Evolutionary conservation across 2,797 vertebrate species (phyloP).

Genomic region (Lophotriccus pileatus): DNA sequence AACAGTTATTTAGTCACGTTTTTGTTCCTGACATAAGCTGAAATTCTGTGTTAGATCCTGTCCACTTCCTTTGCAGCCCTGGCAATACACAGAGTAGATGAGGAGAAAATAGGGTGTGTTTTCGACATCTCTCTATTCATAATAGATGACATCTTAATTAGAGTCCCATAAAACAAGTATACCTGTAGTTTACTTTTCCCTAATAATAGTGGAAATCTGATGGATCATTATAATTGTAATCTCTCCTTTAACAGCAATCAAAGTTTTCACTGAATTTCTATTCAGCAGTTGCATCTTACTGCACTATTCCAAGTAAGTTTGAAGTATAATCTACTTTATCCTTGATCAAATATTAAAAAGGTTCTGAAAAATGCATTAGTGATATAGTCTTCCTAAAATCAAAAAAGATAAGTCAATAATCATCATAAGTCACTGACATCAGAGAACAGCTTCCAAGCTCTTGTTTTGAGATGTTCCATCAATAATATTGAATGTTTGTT

Average conservation of each 20-base stretch:
- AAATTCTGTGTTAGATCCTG: background rate
- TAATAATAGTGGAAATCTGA: background rate
- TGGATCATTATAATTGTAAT: background rate
- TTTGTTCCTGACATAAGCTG: background rate
- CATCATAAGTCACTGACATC: background rate
- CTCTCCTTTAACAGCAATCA: background rate
- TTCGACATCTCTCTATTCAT: background rate
- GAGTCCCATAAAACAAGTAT: background rate
- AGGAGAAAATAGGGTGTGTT: background rate
- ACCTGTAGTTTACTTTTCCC: background rate
- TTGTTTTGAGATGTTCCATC: background rate
- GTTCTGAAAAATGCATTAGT: slow-evolving; percentile 41
- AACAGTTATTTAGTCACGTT: background rate
- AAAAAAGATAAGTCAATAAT: slow-evolving; percentile 30
- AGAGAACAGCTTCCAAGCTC: background rate
- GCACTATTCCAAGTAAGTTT: background rate
- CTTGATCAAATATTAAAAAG: slow-evolving; percentile 43
- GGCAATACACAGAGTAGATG: background rate
- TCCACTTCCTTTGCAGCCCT: background rate
- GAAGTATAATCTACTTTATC: slow-evolving; percentile 9
- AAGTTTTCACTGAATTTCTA: background rate
- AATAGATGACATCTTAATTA: background rate
- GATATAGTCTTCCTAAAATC: background rate
- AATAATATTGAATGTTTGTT: slow-evolving; percentile 1
- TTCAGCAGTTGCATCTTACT: background rate